Base-by-base conservation (phyloP, 2,888 invertebrate species). In the Pantelozetes paolii region DNA sequence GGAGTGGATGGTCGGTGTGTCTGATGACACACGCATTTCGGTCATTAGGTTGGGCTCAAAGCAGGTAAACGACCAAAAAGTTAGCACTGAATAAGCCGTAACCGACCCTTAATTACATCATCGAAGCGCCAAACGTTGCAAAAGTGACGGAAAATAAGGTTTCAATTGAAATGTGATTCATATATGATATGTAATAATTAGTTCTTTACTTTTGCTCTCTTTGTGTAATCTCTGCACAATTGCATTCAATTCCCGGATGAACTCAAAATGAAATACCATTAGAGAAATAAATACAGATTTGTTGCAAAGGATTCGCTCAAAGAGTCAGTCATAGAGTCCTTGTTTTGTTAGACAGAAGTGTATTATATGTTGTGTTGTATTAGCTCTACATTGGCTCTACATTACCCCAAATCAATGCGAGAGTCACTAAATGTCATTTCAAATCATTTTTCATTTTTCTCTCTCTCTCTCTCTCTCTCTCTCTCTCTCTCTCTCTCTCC, bases 21-120 rank as follows among this genome's bases (percentile, higher is more conserved):
- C 30, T 62, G 62, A 62, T 30, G 28, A 1, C 11, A 42, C 67
- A 67, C 67, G 67, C 67, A 67, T 67, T 67, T 67, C n/a, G 67
- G 42, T 67, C 67, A 67, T 67, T 67, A 67, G 67, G 23, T 20
- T 54, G 23, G 11, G 6, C 6, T 1, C 1, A 62, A 62, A 32
- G 62, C 32, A 62, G 62, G 62, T 62, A 62, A 62, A 28, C 8
- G 40, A 36, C 3, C 40, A 67, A 42, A 67, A 36, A 36, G 36
- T 67, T 67, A 40, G 67, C 32, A 20, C 36, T n/a, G 32, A 67
- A 67, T 67, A 36, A 67, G 67, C 67, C 36, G 67, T 67, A 67
- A 67, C 67, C 42, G 20, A 36, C 36, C 67, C 23, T 32, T 67
- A 6, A 67, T 67, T 67, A 67, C 15, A 15, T 3, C 23, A 67